Base-by-base conservation (phyloP, 1,140 invertebrate genomes). In the Cheumatopsyche charites region DNA sequence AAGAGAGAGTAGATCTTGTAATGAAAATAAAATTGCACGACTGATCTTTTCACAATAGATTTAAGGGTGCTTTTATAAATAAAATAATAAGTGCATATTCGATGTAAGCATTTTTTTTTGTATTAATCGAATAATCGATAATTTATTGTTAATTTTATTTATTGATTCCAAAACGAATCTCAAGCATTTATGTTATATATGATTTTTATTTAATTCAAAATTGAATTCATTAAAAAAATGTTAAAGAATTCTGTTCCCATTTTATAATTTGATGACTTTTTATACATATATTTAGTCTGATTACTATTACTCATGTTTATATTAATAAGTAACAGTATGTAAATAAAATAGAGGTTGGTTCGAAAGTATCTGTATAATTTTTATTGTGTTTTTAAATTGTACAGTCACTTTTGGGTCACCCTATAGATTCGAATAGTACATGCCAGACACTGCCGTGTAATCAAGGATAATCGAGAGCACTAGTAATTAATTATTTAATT, bases 11-110 rank as follows among this genome's bases (percentile, higher is more conserved):
- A 67, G 36, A 49, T 67, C 15, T 23, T 67, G 21, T 23, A 67
- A 49, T 23, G 9, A 67, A 26, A 67, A 55, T 9, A 21, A 68
- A 23, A 45, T 68, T 55, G 66, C 66, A 68, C 66, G 66, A 68
- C 66, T 68, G 66, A 68, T 68, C 55, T 68, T 68, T 45, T 55
- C 66, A 68, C 47, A 23, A 52, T 68, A 68, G 66, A 55, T 68
- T 43, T 68, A 55, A 68, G 23, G 21, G 49, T 68, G 66, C 66
- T 68, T 68, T 12, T 68, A 26, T 41, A 21, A 25, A 23, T 29
- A 29, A 42, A 5, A 63, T 63, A 42, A n/a, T 36, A 36, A 4
- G 29, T 36, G 29, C 29, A 36, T 58, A 58, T 58, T 25, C 13
- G 55, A 25, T 12, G 11, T 58, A 58, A 58, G 55, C 21, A 13